Conservation (phyloP, 2,797 vertebrate species). For the Sarcophilus harrisii region DNA sequence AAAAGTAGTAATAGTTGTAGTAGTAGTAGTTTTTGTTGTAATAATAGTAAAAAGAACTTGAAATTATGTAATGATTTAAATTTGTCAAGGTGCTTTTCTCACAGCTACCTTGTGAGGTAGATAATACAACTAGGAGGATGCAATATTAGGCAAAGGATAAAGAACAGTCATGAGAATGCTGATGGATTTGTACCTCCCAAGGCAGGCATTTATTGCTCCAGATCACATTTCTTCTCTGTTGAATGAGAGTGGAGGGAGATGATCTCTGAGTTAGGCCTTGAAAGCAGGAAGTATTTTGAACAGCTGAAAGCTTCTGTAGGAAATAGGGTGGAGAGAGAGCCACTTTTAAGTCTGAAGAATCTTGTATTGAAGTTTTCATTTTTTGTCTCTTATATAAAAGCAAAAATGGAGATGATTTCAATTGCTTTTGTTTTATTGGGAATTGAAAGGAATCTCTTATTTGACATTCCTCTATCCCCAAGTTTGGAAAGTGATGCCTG, state of each 20-base stretch:
- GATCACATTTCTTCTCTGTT: background rate
- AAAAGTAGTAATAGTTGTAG: background rate
- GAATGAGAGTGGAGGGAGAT: background rate
- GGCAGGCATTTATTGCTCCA: too few relatives aligned
- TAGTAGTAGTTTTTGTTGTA: background rate
- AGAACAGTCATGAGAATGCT: background rate
- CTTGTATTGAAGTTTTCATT: background rate
- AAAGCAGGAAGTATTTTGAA: background rate
- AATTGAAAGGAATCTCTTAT: background rate
- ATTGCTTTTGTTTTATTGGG: fast-evolving
- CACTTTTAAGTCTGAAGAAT: background rate
- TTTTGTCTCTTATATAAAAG: background rate
- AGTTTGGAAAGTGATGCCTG: background rate
- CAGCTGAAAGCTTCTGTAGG: background rate
- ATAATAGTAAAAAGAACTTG: background rate
- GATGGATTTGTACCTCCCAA: background rate
- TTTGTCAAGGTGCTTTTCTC: background rate
- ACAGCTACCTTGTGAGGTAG: background rate
- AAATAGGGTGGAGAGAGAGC: background rate
- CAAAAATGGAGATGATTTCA: background rate
- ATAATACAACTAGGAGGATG: background rate
- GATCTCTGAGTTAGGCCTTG: background rate
- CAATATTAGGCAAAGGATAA: background rate
- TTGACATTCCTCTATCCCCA: background rate
- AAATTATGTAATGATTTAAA: background rate